Percentiles rank a stretch among this genome's conserved stretches.
Evolutionary conservation across 2,888 invertebrate genomes (phyloP).

Genomic region (Nasonia oneida): DNA sequence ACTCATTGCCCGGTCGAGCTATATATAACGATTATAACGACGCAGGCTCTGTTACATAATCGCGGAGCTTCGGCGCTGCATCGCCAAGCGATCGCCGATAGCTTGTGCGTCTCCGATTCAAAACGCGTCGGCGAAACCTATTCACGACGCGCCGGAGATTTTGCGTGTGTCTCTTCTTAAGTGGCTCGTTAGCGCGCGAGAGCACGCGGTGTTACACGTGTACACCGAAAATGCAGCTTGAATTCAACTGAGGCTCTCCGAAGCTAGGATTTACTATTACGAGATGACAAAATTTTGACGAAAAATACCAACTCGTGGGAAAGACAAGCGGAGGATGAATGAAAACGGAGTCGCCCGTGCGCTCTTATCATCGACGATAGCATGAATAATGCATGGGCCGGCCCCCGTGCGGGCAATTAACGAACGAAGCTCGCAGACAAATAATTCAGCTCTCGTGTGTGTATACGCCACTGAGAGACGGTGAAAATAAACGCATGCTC

Average conservation of each 20-base stretch:
- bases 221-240: slow-evolving; percentile 38
- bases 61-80: slow-evolving; percentile 35
- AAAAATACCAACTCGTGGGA: slow-evolving; percentile 39
- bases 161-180: slow-evolving; percentile 24
- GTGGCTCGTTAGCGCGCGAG: slow-evolving; percentile 29
- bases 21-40: background rate
- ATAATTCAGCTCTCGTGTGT: background rate
- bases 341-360: slow-evolving; percentile 28
- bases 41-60: slow-evolving; percentile 35
- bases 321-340: slow-evolving; percentile 16
- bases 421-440: slow-evolving; percentile 43
- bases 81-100: slow-evolving; percentile 24
- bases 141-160: slow-evolving; percentile 10
- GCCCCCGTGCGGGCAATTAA: slow-evolving; percentile 39
- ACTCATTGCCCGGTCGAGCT: slow-evolving; percentile 21
- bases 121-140: slow-evolving; percentile 46
- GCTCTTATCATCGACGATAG: slow-evolving; percentile 55
- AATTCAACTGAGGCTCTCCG: slow-evolving; percentile 31
- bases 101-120: slow-evolving; percentile 30
- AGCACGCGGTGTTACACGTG: slow-evolving; percentile 17
- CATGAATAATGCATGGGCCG: slow-evolving; percentile 55
- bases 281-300: too few species aligned
- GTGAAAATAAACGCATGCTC: slow-evolving; percentile 2
- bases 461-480: too few species aligned
- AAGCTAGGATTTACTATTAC: background rate